A percentile compares a stretch with the other conserved stretches of the same genome.
These are phyloP conservation scores for Heliothis virescens DNA, from an alignment of 1,140 invertebrate species.

Conservation along the genomic window DNA sequence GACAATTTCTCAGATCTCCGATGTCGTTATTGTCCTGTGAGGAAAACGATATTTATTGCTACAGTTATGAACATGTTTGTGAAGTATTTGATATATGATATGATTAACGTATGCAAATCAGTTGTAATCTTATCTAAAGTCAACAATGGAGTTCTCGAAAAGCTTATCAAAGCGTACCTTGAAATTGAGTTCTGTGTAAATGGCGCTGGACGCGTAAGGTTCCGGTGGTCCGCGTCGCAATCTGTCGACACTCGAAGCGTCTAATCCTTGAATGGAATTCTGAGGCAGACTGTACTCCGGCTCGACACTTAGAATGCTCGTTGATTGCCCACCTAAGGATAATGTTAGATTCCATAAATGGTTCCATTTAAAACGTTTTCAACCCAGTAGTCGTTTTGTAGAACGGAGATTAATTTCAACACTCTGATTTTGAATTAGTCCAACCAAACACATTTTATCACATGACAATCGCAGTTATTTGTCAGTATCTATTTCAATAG, in stretches of 20 bases:
- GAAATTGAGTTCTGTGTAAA: conserved; percentile 84
- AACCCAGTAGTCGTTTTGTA: conserved; percentile 11
- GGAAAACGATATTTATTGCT: conserved; percentile 61
- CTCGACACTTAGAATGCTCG: conserved; percentile 79
- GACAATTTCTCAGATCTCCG: conserved; percentile 76
- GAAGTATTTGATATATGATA: conserved; percentile 60
- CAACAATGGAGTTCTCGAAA: conserved; percentile 72
- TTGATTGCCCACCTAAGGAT: conserved; percentile 76
- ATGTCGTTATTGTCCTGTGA: conserved; percentile 78
- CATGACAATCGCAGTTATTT: conserved; percentile 11
- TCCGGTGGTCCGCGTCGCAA: conserved; percentile 78
- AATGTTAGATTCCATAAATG: conserved; percentile 34
- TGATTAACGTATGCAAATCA: conserved; percentile 63
- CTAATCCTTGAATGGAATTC: conserved; percentile 81
- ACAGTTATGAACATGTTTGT: conserved; percentile 40
- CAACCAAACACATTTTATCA: conserved; percentile 22
- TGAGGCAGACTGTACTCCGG: conserved; percentile 82
- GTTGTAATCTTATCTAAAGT: conserved; percentile 69
- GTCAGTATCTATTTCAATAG: conserved; percentile 8
- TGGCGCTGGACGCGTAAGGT: conserved; percentile 82
- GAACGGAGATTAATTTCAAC: neutral
- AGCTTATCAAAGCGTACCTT: conserved; percentile 76
- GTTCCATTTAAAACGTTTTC: conserved; percentile 21
- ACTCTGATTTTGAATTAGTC: neutral
- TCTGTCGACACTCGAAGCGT: conserved; percentile 79